Base-by-base conservation (phyloP, 37 sponge, comb jelly and placozoan genomes). In the Aplysina aerophoba region DNA sequence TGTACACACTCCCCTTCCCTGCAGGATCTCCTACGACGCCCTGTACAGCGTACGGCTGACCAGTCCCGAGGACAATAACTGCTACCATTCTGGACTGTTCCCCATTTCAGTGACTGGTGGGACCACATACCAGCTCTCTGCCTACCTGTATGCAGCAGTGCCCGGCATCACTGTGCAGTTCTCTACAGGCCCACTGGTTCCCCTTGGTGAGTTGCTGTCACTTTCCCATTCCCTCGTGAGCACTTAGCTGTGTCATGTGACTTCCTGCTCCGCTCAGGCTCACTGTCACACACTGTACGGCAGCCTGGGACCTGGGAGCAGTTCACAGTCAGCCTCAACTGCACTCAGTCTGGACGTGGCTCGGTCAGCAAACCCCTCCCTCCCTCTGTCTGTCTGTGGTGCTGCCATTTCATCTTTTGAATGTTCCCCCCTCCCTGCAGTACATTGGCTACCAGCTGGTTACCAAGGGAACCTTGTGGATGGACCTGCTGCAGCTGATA, bases 11-110 rank as follows among this genome's bases (percentile, higher is more conserved):
- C 27, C 28, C 64, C 11, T 27, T 11, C 64, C 64, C 12, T 62
- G 24, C 84, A 83, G 84, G 68, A 2, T 83, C 68, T 83, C 84
- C 21, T 60, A 60, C 24, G 84, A 83, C 24, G 84, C 69, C 3
- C 84, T 83, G 31, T 61, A 83, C 84, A 83, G 84, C 40, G 40
- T 83, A n/a, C 56, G 71, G 44, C 68, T 68, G 17, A 39, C 54
- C 15, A 67, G 44, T 31, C 84, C 84, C 4, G 62, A 35, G 33
- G 30, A 17, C 13, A 24, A 50, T 19, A 8, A 0, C 19, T 69
- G 84, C 20, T 68, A 68, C 38, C 14, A 19, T 0, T 17, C 41
- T 15, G 39, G 31, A 22, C 33, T 22, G 6, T 83, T 27, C 55
- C 68, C 68, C 27, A 22, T 44, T 8, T 3, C 15, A 1, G 25